Conservation (phyloP, 2,888 invertebrate genomes). For the Ligdia adustata region DNA sequence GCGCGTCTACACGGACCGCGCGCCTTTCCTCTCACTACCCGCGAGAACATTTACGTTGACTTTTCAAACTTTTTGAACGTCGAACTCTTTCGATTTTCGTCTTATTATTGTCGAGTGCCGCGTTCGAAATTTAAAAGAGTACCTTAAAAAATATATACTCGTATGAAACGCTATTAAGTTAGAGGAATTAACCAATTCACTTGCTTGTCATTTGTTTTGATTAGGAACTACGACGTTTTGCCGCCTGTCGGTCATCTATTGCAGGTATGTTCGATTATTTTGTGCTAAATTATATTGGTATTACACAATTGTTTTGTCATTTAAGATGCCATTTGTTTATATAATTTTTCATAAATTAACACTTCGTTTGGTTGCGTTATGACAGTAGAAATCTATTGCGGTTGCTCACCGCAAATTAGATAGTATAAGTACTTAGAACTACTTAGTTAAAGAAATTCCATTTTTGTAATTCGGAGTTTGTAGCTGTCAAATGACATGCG, state of each 20-base stretch:
- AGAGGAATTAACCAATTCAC: constrained; percentile 50
- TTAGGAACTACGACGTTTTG: constrained; percentile 59
- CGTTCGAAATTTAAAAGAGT: constrained; percentile 34
- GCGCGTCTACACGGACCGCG: constrained; percentile 65
- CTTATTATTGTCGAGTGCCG: constrained; percentile 43
- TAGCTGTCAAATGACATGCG: constrained; percentile 5
- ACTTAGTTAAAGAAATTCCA: constrained; percentile 50
- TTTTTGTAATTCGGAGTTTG: constrained; percentile 37
- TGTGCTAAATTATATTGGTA: constrained; percentile 1
- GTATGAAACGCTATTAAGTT: constrained; percentile 42
- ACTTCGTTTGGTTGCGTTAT: constrained; percentile 14
- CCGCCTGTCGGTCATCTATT: constrained; percentile 57
- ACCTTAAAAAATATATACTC: constrained; percentile 30
- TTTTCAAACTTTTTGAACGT: constrained; percentile 59
- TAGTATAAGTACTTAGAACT: constrained; percentile 38
- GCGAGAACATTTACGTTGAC: constrained; percentile 73
- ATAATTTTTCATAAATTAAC: background rate
- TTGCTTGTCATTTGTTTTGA: constrained; percentile 70
- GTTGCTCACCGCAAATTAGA: constrained; percentile 51
- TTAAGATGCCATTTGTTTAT: background rate
- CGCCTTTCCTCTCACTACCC: constrained; percentile 59
- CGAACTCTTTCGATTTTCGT: constrained; percentile 21
- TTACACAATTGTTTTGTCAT: background rate
- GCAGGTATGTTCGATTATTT: constrained; percentile 66
- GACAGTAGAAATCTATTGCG: constrained; percentile 52